Evolutionary conservation across 2,797 vertebrate species (phyloP), one percentile per base, ranked within the genome.

Genomic region (Takifugu ocellatus): DNA sequence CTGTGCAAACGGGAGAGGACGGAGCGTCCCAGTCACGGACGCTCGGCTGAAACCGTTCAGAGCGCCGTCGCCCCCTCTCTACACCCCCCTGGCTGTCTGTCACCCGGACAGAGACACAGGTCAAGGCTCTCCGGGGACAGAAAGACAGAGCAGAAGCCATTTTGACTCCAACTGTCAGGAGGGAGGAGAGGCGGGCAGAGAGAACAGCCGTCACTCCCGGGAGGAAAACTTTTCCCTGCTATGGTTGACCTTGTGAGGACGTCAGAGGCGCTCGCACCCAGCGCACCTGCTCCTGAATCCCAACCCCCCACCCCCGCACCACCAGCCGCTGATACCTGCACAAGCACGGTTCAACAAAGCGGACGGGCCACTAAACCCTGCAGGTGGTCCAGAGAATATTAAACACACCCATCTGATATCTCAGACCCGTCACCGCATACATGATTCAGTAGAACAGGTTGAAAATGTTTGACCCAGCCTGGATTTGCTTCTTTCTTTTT

Each of bases 1-100:
- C 90, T 89, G 75, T 73, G 76, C 78, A 78, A 83, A 84, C 82
- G 88, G 84, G 84, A 87, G 80, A 77, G 81, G 81, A 78, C 68
- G 84, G 71, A 61, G 84, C 79, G 75, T 78, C 76, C 77, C 75
- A 81, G 83, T 84, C 83, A 81, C 66, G 21, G 6, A 52, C 66
- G 76, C 75, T 78, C 70, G 70, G 72, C 75, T 55, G 56, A 74
- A 79, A 70, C 69, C 66, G 68, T 83, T 82, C 79, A 81, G 83
- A 78, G 80, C 51, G 68, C 66, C 54, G 26, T 74, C 76, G 65
- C 77, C 71, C 79, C 61, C 76, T 15, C 68, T 51, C 68, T 33
- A 21, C 56, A 70, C 63, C 54, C 49, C 56, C 63, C 58, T 63
- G 63, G 73, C 67, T 70, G 62, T 65, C 68, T 63, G 53, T 63